A percentile compares a stretch with the other conserved stretches of the same genome.
Evolutionary conservation across 2,113 vertebrate genomes (phyloP).

Genomic region (Hypocryptadius cinnamomeus): DNA sequence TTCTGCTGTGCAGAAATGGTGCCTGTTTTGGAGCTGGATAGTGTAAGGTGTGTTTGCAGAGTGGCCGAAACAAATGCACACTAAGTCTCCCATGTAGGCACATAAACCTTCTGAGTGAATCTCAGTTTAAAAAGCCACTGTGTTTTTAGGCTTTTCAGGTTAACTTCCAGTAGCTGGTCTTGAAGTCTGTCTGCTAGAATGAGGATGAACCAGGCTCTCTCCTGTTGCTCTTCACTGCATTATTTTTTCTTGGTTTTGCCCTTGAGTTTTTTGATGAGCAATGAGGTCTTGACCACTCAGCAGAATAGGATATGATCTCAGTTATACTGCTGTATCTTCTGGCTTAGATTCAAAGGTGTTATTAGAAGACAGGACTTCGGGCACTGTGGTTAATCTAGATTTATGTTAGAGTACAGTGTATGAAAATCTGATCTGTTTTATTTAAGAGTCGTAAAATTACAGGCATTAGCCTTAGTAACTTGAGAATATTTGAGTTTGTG

Average conservation of each 20-base stretch:
- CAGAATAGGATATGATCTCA: neutral
- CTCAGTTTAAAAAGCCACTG: neutral
- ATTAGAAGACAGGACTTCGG: neutral
- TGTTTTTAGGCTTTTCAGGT: neutral
- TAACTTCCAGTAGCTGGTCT: neutral
- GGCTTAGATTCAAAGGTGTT: neutral
- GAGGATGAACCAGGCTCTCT: neutral
- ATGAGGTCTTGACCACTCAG: neutral
- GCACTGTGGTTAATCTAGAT: neutral
- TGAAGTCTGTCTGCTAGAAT: neutral
- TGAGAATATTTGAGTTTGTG: neutral
- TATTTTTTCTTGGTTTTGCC: neutral
- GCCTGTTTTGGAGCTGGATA: neutral
- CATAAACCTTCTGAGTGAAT: neutral
- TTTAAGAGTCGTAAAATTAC: neutral
- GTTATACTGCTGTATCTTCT: neutral
- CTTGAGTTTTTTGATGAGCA: neutral
- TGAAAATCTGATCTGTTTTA: conserved; percentile 4
- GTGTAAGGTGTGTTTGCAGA: neutral
- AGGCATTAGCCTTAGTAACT: neutral
- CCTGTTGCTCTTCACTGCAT: neutral
- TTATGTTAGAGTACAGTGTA: neutral
- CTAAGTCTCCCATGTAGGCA: neutral
- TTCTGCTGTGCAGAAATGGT: neutral
- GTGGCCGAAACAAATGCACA: neutral